Conservation (phyloP, 2,113 vertebrate species). For the Theristicus caerulescens region DNA sequence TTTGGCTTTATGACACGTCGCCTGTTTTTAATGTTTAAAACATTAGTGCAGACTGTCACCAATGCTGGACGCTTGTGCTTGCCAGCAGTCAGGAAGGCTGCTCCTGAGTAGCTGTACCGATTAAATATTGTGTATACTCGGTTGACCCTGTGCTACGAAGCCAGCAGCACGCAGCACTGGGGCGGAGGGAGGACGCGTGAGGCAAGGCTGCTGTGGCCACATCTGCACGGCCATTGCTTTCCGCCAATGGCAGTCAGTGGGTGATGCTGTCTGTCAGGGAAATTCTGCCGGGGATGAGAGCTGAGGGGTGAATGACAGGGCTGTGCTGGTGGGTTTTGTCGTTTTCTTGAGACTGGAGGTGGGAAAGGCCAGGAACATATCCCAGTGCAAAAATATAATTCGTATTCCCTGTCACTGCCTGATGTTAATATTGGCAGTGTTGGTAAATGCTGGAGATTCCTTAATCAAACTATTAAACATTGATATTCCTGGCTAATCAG, state of each 20-base stretch:
- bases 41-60: rapidly evolving
- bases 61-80: rapidly evolving
- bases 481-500: not conserved
- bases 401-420: not conserved
- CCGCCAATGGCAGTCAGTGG: not conserved
- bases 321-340: not conserved
- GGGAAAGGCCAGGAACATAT: not conserved
- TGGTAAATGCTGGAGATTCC: not conserved
- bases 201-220: not conserved
- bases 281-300: not conserved
- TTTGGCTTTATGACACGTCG: not conserved
- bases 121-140: not conserved
- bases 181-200: not conserved
- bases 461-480: not conserved
- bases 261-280: not conserved
- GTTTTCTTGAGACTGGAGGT: not conserved
- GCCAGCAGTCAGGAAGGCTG: not conserved
- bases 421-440: not conserved
- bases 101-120: not conserved
- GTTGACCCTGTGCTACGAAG: not conserved
- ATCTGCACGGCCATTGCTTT: not conserved
- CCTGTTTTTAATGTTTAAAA: not conserved
- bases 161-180: not conserved
- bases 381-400: not conserved
- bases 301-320: rapidly evolving